phyloP scores from a whole-genome alignment of 1,140 invertebrate species.

The Lasioglossum baleicum region DNA sequence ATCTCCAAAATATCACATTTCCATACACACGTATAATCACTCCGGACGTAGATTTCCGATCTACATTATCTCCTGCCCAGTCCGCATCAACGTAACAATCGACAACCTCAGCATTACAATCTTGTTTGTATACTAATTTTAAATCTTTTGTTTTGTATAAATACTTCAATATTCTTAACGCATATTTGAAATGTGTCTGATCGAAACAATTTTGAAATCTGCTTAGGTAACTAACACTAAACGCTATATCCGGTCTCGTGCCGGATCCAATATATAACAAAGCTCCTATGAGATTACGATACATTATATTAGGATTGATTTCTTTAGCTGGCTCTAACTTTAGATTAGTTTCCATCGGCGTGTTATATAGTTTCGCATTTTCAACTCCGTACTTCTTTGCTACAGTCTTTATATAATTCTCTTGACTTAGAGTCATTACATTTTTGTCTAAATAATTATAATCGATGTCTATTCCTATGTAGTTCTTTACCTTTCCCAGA shows the following conservation, averaged over 20 bases:
- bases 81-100: too few species aligned
- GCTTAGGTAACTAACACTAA: conserved; percentile 11
- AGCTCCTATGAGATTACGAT: not conserved
- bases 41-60: too few species aligned
- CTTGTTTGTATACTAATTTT: too few species aligned
- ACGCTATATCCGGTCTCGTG: conserved; percentile 8
- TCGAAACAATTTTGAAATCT: not conserved
- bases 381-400: conserved; percentile 9
- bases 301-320: not conserved
- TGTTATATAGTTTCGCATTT: conserved; percentile 4
- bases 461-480: conserved; percentile 15
- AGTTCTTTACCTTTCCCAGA: conserved; percentile 5
- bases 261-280: too few species aligned
- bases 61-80: too few species aligned
- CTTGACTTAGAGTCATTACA: conserved; percentile 67
- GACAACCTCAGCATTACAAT: too few species aligned
- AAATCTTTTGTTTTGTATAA: too few species aligned
- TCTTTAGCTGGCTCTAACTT: not conserved
- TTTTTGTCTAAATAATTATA: conserved; percentile 51
- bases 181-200: conserved; percentile 15
- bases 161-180: conserved; percentile 14
- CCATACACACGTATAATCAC: too few species aligned
- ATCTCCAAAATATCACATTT: too few species aligned
- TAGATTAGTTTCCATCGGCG: conserved; percentile 9
- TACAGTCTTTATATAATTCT: conserved; percentile 63